Conservation (phyloP, 2,888 invertebrate species). For the Polymixis lichenea region DNA sequence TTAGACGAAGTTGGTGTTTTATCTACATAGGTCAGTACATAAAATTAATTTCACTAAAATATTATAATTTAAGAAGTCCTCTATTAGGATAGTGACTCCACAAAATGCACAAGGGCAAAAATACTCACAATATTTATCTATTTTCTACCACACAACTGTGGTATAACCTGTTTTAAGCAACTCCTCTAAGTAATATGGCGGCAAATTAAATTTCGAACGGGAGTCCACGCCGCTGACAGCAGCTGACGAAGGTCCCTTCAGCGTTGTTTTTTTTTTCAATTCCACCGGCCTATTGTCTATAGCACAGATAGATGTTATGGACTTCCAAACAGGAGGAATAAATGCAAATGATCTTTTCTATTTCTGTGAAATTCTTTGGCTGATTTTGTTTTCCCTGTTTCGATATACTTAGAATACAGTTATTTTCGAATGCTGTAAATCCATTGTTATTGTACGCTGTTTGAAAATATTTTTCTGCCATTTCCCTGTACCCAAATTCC, state of each 20-base stretch:
- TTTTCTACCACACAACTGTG: slow-evolving; percentile 22
- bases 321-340: slow-evolving; percentile 14
- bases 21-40: neutral
- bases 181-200: slow-evolving; percentile 73
- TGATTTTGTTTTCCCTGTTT: slow-evolving; percentile 10
- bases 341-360: slow-evolving; percentile 30
- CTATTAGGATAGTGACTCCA: too few relatives aligned
- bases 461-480: slow-evolving; percentile 1
- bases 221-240: slow-evolving; percentile 81
- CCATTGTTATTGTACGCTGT: slow-evolving; percentile 2
- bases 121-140: slow-evolving; percentile 5
- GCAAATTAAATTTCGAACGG: slow-evolving; percentile 85
- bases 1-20: neutral
- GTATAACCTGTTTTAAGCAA: slow-evolving; percentile 35
- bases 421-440: neutral
- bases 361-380: slow-evolving; percentile 13
- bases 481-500: slow-evolving; percentile 53
- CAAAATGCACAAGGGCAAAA: neutral
- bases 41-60: neutral
- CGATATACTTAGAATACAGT: slow-evolving; percentile 20
- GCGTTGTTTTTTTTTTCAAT: slow-evolving; percentile 68
- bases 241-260: slow-evolving; percentile 82
- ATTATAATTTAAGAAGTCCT: neutral
- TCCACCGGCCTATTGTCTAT: slow-evolving; percentile 35
- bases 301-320: slow-evolving; percentile 27